phyloP scores from a whole-genome alignment of 2,113 vertebrate species.

The Epinephelus fuscoguttatus region DNA sequence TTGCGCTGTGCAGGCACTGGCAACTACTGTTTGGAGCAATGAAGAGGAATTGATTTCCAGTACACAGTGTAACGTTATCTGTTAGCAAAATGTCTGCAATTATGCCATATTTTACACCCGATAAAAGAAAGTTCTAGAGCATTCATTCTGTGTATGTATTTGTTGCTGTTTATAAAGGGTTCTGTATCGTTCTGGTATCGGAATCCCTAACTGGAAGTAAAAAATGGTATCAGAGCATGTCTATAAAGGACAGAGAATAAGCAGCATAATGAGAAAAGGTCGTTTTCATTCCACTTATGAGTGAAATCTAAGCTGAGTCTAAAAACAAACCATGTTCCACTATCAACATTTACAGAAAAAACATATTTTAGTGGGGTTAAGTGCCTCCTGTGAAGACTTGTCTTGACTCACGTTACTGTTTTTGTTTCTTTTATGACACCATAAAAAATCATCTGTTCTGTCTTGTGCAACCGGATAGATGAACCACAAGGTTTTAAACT shows the following conservation, averaged over 20 bases:
- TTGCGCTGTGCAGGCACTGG: too few species aligned
- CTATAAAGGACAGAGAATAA: background rate
- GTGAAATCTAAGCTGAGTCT: conserved; percentile 10
- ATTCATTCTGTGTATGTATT: too few species aligned
- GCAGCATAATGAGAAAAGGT: background rate
- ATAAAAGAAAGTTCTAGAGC: too few species aligned
- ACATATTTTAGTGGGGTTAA: background rate
- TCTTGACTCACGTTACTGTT: conserved; percentile 9
- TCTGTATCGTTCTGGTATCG: too few species aligned
- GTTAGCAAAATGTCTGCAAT: too few species aligned
- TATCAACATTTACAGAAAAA: conserved; percentile 37
- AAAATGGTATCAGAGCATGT: too few species aligned
- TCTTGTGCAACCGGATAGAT: conserved; percentile 4
- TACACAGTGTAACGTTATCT: too few species aligned
- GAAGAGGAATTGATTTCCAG: too few species aligned
- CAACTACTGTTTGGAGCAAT: too few species aligned
- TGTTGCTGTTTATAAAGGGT: too few species aligned
- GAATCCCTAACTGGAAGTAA: too few species aligned
- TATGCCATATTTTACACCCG: too few species aligned
- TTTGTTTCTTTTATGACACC: conserved; percentile 9
- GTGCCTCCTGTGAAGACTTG: conserved; percentile 7
- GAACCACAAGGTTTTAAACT: background rate
- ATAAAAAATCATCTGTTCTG: background rate
- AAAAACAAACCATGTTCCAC: conserved; percentile 44
- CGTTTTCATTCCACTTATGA: background rate